Conservation (phyloP, 1,140 invertebrate genomes). For the Bombyx mandarina region DNA sequence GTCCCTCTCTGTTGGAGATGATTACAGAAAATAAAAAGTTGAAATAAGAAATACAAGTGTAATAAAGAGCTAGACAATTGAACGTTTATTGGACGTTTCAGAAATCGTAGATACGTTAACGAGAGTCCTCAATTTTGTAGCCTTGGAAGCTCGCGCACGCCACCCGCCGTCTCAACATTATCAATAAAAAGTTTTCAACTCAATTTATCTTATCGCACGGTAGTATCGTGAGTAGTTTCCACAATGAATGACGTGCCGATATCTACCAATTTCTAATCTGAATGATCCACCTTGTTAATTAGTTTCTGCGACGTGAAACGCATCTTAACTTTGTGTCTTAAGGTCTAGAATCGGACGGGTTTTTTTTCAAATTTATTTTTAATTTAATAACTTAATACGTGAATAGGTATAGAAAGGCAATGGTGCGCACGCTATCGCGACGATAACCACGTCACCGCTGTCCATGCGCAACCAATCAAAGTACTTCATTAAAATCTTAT, state of each 20-base stretch:
- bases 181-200: slow-evolving; percentile 58
- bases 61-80: no score
- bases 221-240: slow-evolving; percentile 65
- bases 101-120: slow-evolving; percentile 12
- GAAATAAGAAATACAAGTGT: no score
- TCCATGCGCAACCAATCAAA: slow-evolving; percentile 62
- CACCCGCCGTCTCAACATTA: slow-evolving; percentile 41
- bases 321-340: slow-evolving; percentile 21
- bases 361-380: slow-evolving; percentile 47
- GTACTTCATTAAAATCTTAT: slow-evolving; percentile 71
- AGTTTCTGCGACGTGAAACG: slow-evolving; percentile 21
- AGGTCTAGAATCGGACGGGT: slow-evolving; percentile 26
- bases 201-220: slow-evolving; percentile 63
- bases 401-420: slow-evolving; percentile 59
- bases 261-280: slow-evolving; percentile 68
- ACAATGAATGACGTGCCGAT: slow-evolving; percentile 67
- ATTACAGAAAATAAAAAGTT: no score
- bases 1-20: no score
- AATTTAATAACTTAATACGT: slow-evolving; percentile 69
- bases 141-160: slow-evolving; percentile 17
- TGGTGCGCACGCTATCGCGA: slow-evolving; percentile 52
- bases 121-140: slow-evolving; percentile 16
- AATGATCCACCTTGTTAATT: slow-evolving; percentile 65
- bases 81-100: slow-evolving; percentile 1
- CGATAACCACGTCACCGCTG: slow-evolving; percentile 47